A percentile compares a stretch with the other conserved stretches of the same genome.
These are phyloP conservation scores for Aldabrachelys gigantea DNA, from an alignment of 2,113 vertebrate genomes.

Conservation along the genomic window DNA sequence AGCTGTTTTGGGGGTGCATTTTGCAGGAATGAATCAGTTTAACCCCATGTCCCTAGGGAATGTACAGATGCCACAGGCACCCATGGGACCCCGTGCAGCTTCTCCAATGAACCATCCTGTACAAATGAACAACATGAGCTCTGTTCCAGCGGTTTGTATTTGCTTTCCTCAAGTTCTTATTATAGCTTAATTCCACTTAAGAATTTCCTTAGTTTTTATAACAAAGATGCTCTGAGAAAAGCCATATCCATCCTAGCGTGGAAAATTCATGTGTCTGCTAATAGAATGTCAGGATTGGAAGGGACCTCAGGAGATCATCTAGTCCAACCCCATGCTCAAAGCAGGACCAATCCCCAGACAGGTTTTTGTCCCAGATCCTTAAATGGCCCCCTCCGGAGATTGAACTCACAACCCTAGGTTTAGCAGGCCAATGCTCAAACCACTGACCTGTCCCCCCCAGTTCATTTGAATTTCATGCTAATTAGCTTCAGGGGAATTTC, in stretches of 20 bases:
- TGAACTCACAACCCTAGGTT: too few species aligned
- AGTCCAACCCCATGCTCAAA: too few species aligned
- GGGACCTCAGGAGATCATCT: too few species aligned
- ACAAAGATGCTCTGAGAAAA: neutral
- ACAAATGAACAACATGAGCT: conserved; percentile 92
- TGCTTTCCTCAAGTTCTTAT: neutral
- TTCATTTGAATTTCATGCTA: neutral
- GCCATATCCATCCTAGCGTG: neutral
- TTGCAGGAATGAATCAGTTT: conserved; percentile 94
- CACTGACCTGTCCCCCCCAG: too few species aligned
- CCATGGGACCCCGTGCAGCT: conserved; percentile 89
- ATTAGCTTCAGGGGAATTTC: fast-evolving
- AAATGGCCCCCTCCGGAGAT: too few species aligned
- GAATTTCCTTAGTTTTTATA: neutral
- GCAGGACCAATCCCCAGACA: too few species aligned
- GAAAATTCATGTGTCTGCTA: neutral
- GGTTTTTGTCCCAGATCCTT: too few species aligned
- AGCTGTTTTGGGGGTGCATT: conserved; percentile 72
- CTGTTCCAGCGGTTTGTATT: conserved; percentile 87
- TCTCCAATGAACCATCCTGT: conserved; percentile 94
- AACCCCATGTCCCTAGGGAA: conserved; percentile 94
- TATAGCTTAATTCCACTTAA: neutral
- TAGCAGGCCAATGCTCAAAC: too few species aligned
- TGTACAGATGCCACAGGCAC: conserved; percentile 90
- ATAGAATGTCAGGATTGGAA: too few species aligned